A percentile compares a stretch with the other conserved stretches of the same genome.
These are phyloP conservation scores for Microcebus lehilahytsara DNA, from an alignment of 2,113 vertebrate genomes.

Conservation along the genomic window DNA sequence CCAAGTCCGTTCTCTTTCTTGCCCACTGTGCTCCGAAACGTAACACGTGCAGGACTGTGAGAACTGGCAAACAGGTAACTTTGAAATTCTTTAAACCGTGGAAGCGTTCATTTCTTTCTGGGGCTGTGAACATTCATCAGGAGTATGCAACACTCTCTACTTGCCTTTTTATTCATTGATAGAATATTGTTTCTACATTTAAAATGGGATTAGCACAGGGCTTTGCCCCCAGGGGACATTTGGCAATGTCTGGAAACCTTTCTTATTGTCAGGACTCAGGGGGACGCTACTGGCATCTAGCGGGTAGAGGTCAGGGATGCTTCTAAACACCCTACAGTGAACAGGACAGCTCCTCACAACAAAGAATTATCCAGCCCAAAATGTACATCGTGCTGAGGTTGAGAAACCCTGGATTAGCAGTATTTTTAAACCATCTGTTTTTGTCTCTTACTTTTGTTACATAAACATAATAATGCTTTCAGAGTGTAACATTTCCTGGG, in stretches of 20 bases:
- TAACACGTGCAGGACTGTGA: background rate
- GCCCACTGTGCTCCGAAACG: background rate
- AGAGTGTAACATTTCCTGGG: slow-evolving; percentile 58
- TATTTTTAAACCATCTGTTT: slow-evolving; percentile 60
- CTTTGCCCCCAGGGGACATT: background rate
- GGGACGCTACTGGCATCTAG: background rate
- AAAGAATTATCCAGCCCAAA: background rate
- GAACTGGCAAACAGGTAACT: background rate
- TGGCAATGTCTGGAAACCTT: background rate
- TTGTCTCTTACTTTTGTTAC: slow-evolving; percentile 57
- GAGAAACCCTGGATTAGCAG: slow-evolving; percentile 14
- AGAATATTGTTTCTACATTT: background rate
- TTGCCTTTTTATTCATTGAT: background rate
- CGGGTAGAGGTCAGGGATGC: background rate
- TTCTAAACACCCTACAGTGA: background rate
- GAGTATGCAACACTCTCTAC: background rate
- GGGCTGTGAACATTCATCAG: background rate
- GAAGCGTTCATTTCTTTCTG: background rate
- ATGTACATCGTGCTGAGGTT: background rate
- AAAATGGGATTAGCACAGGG: background rate
- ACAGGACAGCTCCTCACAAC: background rate
- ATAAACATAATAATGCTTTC: slow-evolving; percentile 56
- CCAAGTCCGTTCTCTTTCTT: background rate
- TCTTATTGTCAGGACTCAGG: background rate
- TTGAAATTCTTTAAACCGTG: background rate